Conservation (phyloP, 2,797 vertebrate species). For the Botia kubotai region DNA sequence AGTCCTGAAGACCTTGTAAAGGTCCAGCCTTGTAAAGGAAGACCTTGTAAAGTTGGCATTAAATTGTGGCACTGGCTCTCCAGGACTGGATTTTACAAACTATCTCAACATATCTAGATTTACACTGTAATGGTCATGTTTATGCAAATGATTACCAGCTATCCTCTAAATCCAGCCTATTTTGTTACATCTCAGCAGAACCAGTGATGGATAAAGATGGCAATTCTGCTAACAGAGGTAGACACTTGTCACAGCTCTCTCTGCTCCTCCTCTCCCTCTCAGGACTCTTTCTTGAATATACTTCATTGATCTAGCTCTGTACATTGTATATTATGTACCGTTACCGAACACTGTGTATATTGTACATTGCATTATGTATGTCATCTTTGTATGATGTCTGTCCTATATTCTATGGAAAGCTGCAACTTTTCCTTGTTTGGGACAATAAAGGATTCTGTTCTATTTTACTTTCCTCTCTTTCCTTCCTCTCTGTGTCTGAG, state of each 20-base stretch:
- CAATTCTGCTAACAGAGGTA: conserved; percentile 77
- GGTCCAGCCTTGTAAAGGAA: too few relatives aligned
- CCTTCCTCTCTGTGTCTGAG: conserved; percentile 68
- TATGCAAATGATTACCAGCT: neutral
- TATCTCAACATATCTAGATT: too few relatives aligned
- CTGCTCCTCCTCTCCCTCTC: conserved; percentile 77
- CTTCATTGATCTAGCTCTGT: conserved; percentile 73
- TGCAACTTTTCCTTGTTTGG: conserved; percentile 73
- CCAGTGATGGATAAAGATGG: neutral
- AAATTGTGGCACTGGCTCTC: too few relatives aligned
- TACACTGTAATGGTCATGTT: too few relatives aligned
- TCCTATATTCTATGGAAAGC: conserved; percentile 82
- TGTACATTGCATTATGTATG: conserved; percentile 82
- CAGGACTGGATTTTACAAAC: too few relatives aligned
- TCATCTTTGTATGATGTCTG: conserved; percentile 83
- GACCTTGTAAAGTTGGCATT: too few relatives aligned
- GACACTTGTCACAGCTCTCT: conserved; percentile 78
- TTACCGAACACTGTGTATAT: conserved; percentile 84
- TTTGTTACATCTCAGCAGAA: conserved; percentile 14
- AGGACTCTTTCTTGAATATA: conserved; percentile 79
- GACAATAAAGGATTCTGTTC: conserved; percentile 85
- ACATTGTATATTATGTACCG: conserved; percentile 82
- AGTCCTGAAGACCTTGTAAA: too few relatives aligned
- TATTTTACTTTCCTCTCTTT: conserved; percentile 77
- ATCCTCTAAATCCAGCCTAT: neutral